Base-by-base conservation (phyloP, 2,797 vertebrate species). In the Coregonus suidteri region DNA sequence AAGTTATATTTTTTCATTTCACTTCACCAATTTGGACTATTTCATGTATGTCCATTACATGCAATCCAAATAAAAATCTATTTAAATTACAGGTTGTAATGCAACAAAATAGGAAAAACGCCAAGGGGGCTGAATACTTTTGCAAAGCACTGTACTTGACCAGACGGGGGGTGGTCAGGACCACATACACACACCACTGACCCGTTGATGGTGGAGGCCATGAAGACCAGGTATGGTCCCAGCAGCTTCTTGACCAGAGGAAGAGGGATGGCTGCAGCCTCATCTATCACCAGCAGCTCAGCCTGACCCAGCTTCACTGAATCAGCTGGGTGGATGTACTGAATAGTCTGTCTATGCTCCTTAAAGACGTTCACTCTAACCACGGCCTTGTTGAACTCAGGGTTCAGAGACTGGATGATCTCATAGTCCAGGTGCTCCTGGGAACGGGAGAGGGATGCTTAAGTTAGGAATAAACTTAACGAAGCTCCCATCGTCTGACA, bases 161-260 rank as follows among this genome's bases (percentile, higher is more conserved):
- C 59, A 70, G 3, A 0, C 5, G 16, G 4, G 47, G 47, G 47
- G 47, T 25, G 25, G 25, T 25, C 25, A 25, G 47, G 13, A 51
- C 47, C 47, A 51, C 47, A 4, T 7, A 47, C 5, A 72, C 47
- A 41, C 35, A 6, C 14, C 53, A 90, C 95, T 90, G 79, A 98
- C 98, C 98, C 98, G 0, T 99, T 99, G 91, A 99, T 97, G 37
- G 98, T 99, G 70, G 98, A 99, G 51, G 98, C 96, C 98, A 99
- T 98, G 89, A 99, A 99, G 54, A 99, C 96, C 53, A 99, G 95
- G 75, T 98, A 99, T 3, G 98, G 97, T 2, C 98, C 98, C 1
- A 99, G 93, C 3, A 99, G 93, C 25, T 91, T 97, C 90, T 98
- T 99, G 69, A 99, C 98, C 76, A 99, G 91, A 3, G 97, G 98